Conservation (phyloP, 2,888 invertebrate genomes). For the Globia sparganii region DNA sequence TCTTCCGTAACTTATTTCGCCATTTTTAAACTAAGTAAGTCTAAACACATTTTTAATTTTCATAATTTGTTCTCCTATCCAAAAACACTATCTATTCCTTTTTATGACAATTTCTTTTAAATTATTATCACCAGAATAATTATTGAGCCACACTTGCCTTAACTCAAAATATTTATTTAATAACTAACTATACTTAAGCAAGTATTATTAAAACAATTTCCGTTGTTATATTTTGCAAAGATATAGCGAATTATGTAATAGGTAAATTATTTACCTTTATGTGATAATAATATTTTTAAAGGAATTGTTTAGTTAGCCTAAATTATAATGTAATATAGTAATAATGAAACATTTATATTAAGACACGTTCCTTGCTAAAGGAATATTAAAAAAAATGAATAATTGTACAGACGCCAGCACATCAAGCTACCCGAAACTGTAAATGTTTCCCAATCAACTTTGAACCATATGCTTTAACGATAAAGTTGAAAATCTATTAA, state of each 20-base stretch:
- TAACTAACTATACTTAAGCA: constrained; percentile 15
- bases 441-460: too few species aligned
- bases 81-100: background rate
- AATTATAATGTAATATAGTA: constrained; percentile 39
- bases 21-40: background rate
- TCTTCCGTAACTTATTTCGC: background rate
- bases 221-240: constrained; percentile 15
- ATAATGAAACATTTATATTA: constrained; percentile 33
- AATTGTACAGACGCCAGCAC: too few species aligned
- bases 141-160: constrained; percentile 53
- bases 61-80: background rate
- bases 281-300: constrained; percentile 29
- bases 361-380: constrained; percentile 4
- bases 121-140: constrained; percentile 20
- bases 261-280: constrained; percentile 51
- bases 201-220: constrained; percentile 60
- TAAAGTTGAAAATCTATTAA: too few species aligned
- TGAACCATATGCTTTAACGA: too few species aligned
- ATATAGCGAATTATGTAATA: constrained; percentile 44
- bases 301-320: constrained; percentile 41
- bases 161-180: constrained; percentile 16
- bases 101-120: constrained; percentile 16
- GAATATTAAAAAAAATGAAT: constrained; percentile 10
- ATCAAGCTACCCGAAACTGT: too few species aligned
- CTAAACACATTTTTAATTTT: background rate